Evolutionary conservation across 2,113 vertebrate genomes (phyloP), one percentile per base, ranked within the genome.

Genomic region (Hippocampus guttulatus): DNA sequence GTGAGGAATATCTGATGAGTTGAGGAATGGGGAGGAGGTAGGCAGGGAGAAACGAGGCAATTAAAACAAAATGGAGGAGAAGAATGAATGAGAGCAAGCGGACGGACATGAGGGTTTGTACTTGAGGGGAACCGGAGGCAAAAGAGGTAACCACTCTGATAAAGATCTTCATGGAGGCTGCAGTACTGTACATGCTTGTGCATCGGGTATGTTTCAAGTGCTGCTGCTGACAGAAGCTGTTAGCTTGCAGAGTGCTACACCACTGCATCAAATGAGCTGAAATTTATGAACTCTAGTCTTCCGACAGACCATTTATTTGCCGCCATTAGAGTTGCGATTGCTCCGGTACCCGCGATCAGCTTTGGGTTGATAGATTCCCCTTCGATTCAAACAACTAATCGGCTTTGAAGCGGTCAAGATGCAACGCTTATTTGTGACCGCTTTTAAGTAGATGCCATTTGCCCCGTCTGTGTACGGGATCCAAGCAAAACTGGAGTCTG

Each of bases 301-400:
- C 20, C 40, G 68, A 54, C 74, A 73, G 45, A 33, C 67, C 54
- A 76, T 82, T 78, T 75, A 67, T 78, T 82, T 77, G 41, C 49
- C 51, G 68, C 68, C 54, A 79, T 83, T 85, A 79, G 61, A 16
- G 45, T 30, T n/a, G 40, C 68, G 68, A 74, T 65, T 77, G 47
- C 72, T 79, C 23, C 41, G 21, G 64, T 73, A 43, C 16, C 43
- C 66, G 69, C 65, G 72, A 67, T 82, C 77, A 55, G 12, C 76
- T 75, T 58, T 62, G 49, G 74, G 73, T 54, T 57, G 66, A 71
- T 64, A 55, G 25, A 1, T 60, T 30, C 27, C 57, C 25, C 16
- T 30, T 60, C 5, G 5, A 18, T 25, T 33, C 57, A 15, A 60
- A 60, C 57, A 30, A 60, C 57, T 15, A 3, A 23, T 58, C 23